Base-by-base conservation (phyloP, 1,140 invertebrate genomes). In the Adoxophyes honmai region DNA sequence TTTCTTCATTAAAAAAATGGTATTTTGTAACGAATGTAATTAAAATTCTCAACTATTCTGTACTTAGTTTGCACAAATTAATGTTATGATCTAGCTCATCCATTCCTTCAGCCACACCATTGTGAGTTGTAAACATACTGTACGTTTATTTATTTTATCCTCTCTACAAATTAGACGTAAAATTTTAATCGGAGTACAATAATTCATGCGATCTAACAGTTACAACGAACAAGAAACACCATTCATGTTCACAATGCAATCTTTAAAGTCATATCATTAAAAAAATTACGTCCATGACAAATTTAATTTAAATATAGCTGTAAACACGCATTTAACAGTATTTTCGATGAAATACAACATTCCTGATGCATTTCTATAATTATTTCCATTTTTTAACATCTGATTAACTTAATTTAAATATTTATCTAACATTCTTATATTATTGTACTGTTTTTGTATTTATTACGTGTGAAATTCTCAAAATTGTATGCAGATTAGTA, bases 281-380 rank as follows among this genome's bases (percentile, higher is more conserved):
- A 28, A 3, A 28, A 48, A 44, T 7, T 34, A 1, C 35, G 11
- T 33, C 52, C 62, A 58, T 60, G 55, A 65, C 58, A 60, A n/a
- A 57, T 51, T 51, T 62, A 63, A 60, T 65, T 15, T 66, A 44
- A 66, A 58, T 65, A 62, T 68, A 71, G 59, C 52, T 55, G 60
- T 73, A 73, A 68, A 28, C 2, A 28, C 18, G 39, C 39, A 44
- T 48, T 48, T 48, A 4, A 16, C 14, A 44, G 39, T 44, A 33
- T 48, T 48, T 48, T 48, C 28, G 18, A 48, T 48, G 16, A 48
- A 48, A 48, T 10, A n/a, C 7, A 21, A 48, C 42, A 48, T 48
- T 48, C 42, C 42, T 13, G 21, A 48, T 48, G 42, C 42, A 48
- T 48, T 48, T 48, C n/a, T 48, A 11, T 21, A 21, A 21, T 48